Evolutionary conservation across 2,113 vertebrate genomes (phyloP).

Genomic region (Pontoporia blainvillei): DNA sequence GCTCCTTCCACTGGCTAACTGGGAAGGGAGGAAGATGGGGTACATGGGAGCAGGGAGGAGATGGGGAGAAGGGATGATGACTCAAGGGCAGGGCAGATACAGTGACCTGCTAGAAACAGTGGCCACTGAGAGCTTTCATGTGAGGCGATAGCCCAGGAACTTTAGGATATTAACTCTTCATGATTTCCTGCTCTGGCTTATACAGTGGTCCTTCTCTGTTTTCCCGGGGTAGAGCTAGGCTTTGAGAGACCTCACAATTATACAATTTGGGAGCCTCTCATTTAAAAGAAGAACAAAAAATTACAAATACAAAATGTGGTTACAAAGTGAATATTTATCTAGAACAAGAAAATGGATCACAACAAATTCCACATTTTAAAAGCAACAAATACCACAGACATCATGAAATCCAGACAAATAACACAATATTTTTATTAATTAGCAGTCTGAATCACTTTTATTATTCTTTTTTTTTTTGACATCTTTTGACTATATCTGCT

Average conservation of each 20-base stretch:
- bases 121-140: rapidly evolving
- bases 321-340: neutral
- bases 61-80: neutral
- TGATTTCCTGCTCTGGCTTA: neutral
- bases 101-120: neutral
- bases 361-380: neutral
- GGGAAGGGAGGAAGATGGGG: neutral
- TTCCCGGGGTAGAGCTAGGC: neutral
- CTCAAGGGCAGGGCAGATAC: no score
- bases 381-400: neutral
- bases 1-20: neutral
- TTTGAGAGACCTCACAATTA: neutral
- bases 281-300: neutral
- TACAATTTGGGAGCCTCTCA: neutral
- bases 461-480: neutral
- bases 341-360: neutral
- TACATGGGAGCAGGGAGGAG: neutral
- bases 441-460: neutral
- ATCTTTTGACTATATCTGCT: neutral
- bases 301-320: neutral
- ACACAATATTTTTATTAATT: neutral
- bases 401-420: neutral
- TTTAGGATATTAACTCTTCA: neutral
- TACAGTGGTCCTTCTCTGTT: neutral
- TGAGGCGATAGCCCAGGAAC: neutral